Evolutionary conservation across 2,797 vertebrate species (phyloP), one percentile per base, ranked within the genome.

Genomic region (Sparidentex hasta): DNA sequence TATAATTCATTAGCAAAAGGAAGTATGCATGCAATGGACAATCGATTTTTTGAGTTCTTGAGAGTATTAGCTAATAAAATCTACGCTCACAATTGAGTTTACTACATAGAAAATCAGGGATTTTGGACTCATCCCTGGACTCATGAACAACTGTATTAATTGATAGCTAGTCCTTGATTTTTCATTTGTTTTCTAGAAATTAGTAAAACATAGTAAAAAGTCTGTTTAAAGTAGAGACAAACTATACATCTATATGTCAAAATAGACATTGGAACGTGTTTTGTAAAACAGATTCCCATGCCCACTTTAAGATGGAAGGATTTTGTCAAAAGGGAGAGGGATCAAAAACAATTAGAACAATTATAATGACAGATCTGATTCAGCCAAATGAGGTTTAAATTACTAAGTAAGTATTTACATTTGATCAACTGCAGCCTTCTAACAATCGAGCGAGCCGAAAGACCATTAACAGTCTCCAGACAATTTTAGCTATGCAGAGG

Each of bases 381-480:
- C n/a, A 12, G 50, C 12, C n/a, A 54, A 12, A 54, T 23, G 51
- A 54, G 51, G 14, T 54, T 54, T 54, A 54, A 23, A 54, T 25
- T 25, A 54, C n/a, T 7, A 50, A 8, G 18, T 51, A 76, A 62
- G 50, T 69, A 59, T 27, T 43, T 55, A 17, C 41, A 48, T 14
- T 66, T 72, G 21, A 66, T 71, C n/a, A 47, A 54, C 65, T 65
- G 47, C 18, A 38, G 71, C 46, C n/a, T 29, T 65, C 50, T 64
- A 17, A 58, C 47, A 33, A 33, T 44, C 41, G 17, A 38, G 5
- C 18, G 23, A 65, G 59, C 65, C 54, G 65, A 52, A 55, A 29
- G 57, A 43, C 33, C 16, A 52, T 16, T 14, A 38, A 20, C 29
- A 57, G 27, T 38, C 33, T 38, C 4, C 12, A 50, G 7, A 27